phyloP scores from a whole-genome alignment of 2,888 invertebrate species.

The Chromoteleia sp. region DNA sequence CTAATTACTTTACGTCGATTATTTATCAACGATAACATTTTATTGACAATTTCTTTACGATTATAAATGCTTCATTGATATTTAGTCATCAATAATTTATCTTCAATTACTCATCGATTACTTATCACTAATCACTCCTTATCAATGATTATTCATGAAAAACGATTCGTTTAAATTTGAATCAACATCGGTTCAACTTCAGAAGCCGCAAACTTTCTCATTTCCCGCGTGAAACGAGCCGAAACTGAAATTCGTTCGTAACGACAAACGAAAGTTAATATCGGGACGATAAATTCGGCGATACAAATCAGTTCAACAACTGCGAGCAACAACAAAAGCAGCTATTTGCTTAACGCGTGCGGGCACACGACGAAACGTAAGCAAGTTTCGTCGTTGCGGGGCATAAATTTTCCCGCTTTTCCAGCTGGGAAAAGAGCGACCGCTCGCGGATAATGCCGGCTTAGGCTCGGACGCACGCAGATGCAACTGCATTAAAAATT shows the following conservation, averaged over 20 bases:
- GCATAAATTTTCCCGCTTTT: constrained; percentile 64
- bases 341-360: constrained; percentile 35
- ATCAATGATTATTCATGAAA: no score
- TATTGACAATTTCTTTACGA: no score
- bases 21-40: no score
- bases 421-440: constrained; percentile 55
- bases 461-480: constrained; percentile 44
- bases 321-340: constrained; percentile 34
- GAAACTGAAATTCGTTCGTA: constrained; percentile 19
- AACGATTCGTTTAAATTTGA: no score
- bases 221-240: no score
- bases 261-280: constrained; percentile 21
- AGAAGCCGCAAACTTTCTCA: no score
- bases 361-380: constrained; percentile 22
- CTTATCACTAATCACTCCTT: no score
- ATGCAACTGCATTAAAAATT: constrained; percentile 67
- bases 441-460: constrained; percentile 43
- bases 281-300: constrained; percentile 16
- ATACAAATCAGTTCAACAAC: constrained; percentile 48
- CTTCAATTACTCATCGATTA: no score
- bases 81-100: no score
- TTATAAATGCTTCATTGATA: no score
- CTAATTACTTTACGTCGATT: no score
- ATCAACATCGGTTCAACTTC: no score
- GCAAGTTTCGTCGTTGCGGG: constrained; percentile 32